Evolutionary conservation across 2,797 vertebrate species (phyloP), one percentile per base, ranked within the genome.

Genomic region (Synaphobranchus kaupii): DNA sequence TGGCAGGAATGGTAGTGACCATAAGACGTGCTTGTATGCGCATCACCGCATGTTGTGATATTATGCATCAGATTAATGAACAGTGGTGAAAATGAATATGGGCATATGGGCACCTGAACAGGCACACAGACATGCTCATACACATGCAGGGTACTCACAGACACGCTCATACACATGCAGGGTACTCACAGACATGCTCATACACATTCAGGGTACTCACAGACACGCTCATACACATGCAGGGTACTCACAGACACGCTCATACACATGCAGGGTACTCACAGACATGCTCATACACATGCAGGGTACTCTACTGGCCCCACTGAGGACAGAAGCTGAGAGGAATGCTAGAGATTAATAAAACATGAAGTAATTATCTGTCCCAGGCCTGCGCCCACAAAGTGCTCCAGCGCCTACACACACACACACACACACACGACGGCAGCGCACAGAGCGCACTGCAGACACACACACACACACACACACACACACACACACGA

Each of bases 331-430:
- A 20, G 73, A 17, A 34, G 48, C 9, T 31, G 52, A 39, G n/a
- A 17, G 83, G 83, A 84, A 84, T 84, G 52, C 2, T 1, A 34
- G 83, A 58, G 25, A 84, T 84, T 84, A 84, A 84, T 84, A 60
- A 78, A 84, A 84, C 83, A 84, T 84, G 3, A 60, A 60, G 50
- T 58, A 1, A 84, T 84, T 58, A 84, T 31, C 52, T 84, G n/a
- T 54, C 25, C 28, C 4, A 78, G 39, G 22, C 4, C 71, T 12
- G 28, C 22, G 9, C 82, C 82, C 82, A 84, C 83, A 7, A 20
- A 39, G 50, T 39, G 15, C 3, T 10, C 31, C n/a, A 15, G 15
- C 28, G 20, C 83, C 83, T 34, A 84, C 63, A 66, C 22, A 66
- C 63, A n/a, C 63, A 66, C 25, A 47, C 13, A 47, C 76, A 39